Evolutionary conservation across 2,888 invertebrate species (phyloP).

Genomic region (Andrena flavipes): DNA sequence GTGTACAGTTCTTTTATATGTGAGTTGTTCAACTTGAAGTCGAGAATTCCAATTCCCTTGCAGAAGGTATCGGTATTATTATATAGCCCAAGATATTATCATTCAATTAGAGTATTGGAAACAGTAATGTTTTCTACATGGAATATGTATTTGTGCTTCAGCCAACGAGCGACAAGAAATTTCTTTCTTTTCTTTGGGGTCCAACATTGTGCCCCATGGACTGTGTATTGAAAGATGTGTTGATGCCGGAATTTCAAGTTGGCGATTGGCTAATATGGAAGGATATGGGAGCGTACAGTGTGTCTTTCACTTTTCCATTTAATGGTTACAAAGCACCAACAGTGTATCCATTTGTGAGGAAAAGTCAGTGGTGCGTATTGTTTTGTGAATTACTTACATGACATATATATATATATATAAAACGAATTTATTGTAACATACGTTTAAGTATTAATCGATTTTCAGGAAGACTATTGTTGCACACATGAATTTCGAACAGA

Average conservation of each 20-base stretch:
- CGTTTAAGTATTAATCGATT: background rate
- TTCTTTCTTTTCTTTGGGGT: conserved; percentile 86
- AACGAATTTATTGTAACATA: background rate
- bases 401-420: too few relatives aligned
- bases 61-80: conserved; percentile 49
- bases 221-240: conserved; percentile 84
- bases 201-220: conserved; percentile 89
- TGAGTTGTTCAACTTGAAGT: conserved; percentile 78
- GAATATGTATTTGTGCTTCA: conserved; percentile 13
- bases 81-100: background rate
- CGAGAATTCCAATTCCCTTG: conserved; percentile 70
- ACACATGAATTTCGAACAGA: background rate
- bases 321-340: conserved; percentile 86
- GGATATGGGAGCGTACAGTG: conserved; percentile 88
- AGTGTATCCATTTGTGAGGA: conserved; percentile 82
- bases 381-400: background rate
- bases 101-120: too few relatives aligned
- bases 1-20: conserved; percentile 88
- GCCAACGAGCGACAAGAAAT: conserved; percentile 69
- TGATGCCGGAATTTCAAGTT: conserved; percentile 86
- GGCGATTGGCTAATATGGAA: conserved; percentile 88
- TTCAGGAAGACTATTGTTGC: background rate
- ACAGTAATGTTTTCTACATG: background rate
- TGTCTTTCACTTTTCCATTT: conserved; percentile 86
- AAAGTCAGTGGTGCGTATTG: conserved; percentile 64